Conservation (phyloP, 2,888 invertebrate species). For the Serripes groenlandicus region DNA sequence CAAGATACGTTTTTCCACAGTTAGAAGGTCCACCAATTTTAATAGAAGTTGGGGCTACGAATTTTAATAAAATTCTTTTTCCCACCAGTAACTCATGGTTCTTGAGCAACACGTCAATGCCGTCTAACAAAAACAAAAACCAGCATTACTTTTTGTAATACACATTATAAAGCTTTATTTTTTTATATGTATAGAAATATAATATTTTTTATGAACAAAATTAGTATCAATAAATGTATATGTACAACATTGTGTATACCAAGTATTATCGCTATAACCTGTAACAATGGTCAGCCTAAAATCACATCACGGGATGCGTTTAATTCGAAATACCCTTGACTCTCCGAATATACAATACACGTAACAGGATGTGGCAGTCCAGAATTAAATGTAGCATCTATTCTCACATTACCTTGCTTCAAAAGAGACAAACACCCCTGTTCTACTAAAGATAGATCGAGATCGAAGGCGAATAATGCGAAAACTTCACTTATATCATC, state of each 20-base stretch:
- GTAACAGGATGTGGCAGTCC: conserved; percentile 29
- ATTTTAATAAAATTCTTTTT: conserved; percentile 4
- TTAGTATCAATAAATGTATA: no score
- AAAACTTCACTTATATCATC: conserved; percentile 26
- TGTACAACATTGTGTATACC: no score
- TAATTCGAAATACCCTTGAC: conserved; percentile 31
- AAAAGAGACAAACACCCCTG: conserved; percentile 15
- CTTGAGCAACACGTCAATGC: no score
- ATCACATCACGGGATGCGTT: conserved; percentile 35
- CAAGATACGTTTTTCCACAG: conserved; percentile 4
- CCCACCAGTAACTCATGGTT: conserved; percentile 4
- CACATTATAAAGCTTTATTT: no score
- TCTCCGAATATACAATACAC: conserved; percentile 32
- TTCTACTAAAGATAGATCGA: conserved; percentile 28
- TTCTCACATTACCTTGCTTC: conserved; percentile 38
- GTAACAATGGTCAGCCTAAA: no score
- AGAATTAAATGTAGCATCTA: conserved; percentile 23
- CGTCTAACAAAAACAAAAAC: no score
- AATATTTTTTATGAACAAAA: no score
- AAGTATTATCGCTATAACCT: no score
- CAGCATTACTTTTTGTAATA: no score
- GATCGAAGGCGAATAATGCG: conserved; percentile 33
- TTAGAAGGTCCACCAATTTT: neutral
- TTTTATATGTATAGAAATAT: no score
- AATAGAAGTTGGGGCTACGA: neutral